A percentile compares a stretch with the other conserved stretches of the same genome.
phyloP scores from a whole-genome alignment of 2,888 invertebrate genomes.

The Auanema freiburgensis region DNA sequence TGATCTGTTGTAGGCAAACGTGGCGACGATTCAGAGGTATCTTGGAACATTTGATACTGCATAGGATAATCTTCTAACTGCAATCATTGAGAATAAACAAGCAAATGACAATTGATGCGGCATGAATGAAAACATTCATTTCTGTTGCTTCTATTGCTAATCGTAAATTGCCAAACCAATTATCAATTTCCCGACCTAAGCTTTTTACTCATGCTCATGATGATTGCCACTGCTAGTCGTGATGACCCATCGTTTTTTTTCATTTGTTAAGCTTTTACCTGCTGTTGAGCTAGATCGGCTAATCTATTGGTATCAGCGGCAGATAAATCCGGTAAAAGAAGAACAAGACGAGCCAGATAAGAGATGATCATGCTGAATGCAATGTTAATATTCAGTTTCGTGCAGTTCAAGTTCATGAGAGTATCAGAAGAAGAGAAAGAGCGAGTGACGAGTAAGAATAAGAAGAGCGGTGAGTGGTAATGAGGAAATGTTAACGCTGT shows the following conservation, averaged over 20 bases:
- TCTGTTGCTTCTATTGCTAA: no score
- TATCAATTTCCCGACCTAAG: no score
- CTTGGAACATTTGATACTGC: constrained; percentile 21
- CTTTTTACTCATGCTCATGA: no score
- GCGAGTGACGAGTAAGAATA: not conserved
- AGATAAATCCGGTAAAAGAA: constrained; percentile 57
- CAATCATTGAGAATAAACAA: not conserved
- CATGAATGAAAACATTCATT: no score
- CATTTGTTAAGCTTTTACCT: constrained; percentile 21
- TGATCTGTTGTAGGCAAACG: constrained; percentile 1
- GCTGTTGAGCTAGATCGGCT: constrained; percentile 46
- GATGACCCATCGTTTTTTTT: no score
- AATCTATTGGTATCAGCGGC: constrained; percentile 49
- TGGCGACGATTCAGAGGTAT: constrained; percentile 6
- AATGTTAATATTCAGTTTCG: constrained; percentile 9
- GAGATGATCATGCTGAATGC: constrained; percentile 59
- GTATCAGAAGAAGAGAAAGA: not conserved
- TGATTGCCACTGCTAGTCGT: no score
- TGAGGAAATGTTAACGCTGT: not conserved
- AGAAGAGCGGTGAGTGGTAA: not conserved
- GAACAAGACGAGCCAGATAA: constrained; percentile 58
- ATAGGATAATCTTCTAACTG: constrained; percentile 24
- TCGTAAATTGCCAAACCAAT: no score
- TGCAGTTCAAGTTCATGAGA: not conserved
- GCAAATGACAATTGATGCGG: not conserved